phyloP scores from a whole-genome alignment of 2,888 invertebrate species.

The Emmelina monodactyla region DNA sequence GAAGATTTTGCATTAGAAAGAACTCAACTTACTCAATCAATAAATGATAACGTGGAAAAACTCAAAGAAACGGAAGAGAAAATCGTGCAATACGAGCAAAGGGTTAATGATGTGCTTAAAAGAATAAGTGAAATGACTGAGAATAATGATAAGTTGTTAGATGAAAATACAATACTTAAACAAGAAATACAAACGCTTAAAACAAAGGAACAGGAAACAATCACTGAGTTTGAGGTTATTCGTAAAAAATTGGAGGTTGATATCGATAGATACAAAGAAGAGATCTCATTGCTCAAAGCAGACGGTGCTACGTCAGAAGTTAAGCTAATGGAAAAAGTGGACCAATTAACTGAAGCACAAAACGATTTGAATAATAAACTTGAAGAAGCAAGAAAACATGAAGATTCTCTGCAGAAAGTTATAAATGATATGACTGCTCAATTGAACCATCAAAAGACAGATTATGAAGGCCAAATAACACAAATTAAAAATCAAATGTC shows the following conservation, averaged over 20 bases:
- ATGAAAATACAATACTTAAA: constrained; percentile 50
- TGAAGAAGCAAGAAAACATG: constrained; percentile 55
- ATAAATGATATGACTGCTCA: constrained; percentile 51
- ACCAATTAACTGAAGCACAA: constrained; percentile 53
- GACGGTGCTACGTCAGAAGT: constrained; percentile 51
- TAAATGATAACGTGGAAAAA: constrained; percentile 42
- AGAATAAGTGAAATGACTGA: constrained; percentile 33
- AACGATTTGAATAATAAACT: constrained; percentile 55
- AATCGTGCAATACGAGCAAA: constrained; percentile 37
- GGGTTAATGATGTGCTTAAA: constrained; percentile 28
- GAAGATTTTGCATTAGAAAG: constrained; percentile 48
- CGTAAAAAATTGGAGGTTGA: constrained; percentile 48
- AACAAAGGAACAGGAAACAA: constrained; percentile 42
- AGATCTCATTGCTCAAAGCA: constrained; percentile 47
- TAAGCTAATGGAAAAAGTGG: constrained; percentile 57
- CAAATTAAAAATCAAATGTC: constrained; percentile 36
- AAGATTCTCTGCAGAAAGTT: constrained; percentile 54
- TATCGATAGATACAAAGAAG: constrained; percentile 53
- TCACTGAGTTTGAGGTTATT: constrained; percentile 34
- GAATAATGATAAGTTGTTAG: constrained; percentile 40
- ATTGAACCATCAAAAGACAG: constrained; percentile 42
- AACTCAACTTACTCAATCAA: constrained; percentile 34
- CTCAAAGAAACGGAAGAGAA: constrained; percentile 38
- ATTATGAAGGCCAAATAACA: constrained; percentile 41
- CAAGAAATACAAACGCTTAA: constrained; percentile 44